A percentile compares a stretch with the other conserved stretches of the same genome.
These are phyloP conservation scores for Drosophila erecta DNA, from an alignment of 1,140 invertebrate genomes.

Conservation along the genomic window DNA sequence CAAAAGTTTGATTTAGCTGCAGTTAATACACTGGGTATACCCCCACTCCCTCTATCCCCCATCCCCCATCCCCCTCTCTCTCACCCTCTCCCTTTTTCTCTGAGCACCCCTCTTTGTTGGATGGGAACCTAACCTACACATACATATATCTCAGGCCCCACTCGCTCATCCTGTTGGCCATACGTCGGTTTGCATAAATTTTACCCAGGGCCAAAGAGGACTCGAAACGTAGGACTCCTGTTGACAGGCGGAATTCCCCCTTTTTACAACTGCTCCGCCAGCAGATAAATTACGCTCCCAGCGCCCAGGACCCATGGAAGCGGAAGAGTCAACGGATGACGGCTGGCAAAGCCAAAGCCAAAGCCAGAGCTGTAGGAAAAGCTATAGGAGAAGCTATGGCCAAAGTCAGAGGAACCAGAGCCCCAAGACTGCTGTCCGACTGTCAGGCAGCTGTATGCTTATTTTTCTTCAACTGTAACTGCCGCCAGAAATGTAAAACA, in stretches of 20 bases:
- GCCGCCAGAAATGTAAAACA: conserved; percentile 15
- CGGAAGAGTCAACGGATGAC: conserved; percentile 68
- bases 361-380: background rate
- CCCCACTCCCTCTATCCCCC: too few species aligned
- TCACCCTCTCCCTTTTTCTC: background rate
- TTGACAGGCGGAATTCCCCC: conserved; percentile 31
- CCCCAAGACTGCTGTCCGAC: conserved; percentile 53
- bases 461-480: conserved; percentile 69
- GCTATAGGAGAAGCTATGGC: conserved; percentile 6
- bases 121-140: conserved; percentile 12
- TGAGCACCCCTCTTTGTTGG: background rate
- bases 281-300: conserved; percentile 78
- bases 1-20: conserved; percentile 80
- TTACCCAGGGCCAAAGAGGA: conserved; percentile 13
- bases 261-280: conserved; percentile 9
- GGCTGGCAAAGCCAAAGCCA: conserved; percentile 15
- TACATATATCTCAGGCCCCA: conserved; percentile 22
- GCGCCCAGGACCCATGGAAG: conserved; percentile 55
- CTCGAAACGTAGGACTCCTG: conserved; percentile 19
- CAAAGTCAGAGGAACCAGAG: conserved; percentile 29
- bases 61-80: background rate
- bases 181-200: conserved; percentile 77
- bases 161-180: conserved; percentile 51
- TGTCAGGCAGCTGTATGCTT: conserved; percentile 69
- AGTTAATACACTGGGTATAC: conserved; percentile 68